Conservation (phyloP, 1,140 invertebrate species). For the Venturia canescens region DNA sequence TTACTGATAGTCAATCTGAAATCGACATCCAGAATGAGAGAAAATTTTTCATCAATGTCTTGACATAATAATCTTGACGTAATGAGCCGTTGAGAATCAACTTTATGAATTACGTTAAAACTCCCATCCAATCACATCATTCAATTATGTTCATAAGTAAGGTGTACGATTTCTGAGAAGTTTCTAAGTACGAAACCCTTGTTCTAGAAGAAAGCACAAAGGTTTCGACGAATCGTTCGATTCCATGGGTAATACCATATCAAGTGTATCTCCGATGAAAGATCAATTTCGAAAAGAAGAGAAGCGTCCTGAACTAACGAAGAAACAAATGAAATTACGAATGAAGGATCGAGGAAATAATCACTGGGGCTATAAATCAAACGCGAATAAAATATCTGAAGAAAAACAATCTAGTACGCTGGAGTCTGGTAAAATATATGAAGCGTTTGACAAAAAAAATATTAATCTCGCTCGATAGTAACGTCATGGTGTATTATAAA, state of each 20-base stretch:
- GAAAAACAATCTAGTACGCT: constrained; percentile 58
- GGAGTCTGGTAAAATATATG: constrained; percentile 57
- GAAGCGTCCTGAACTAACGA: constrained; percentile 74
- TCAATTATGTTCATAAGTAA: too few species aligned
- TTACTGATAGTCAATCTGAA: too few species aligned
- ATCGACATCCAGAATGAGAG: too few species aligned
- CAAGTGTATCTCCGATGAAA: constrained; percentile 77
- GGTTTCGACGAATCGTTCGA: constrained; percentile 63
- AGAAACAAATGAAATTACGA: constrained; percentile 55
- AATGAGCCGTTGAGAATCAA: too few species aligned
- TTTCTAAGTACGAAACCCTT: background rate
- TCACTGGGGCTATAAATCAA: constrained; percentile 53
- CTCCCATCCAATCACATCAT: too few species aligned
- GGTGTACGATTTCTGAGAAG: background rate
- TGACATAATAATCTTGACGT: too few species aligned
- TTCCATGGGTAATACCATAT: constrained; percentile 55
- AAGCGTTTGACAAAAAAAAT: constrained; percentile 15
- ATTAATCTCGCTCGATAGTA: background rate
- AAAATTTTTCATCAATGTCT: too few species aligned
- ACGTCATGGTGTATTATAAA: background rate
- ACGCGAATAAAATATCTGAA: constrained; percentile 60
- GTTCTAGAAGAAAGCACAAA: constrained; percentile 63
- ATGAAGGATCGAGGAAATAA: constrained; percentile 44
- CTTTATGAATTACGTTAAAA: too few species aligned
- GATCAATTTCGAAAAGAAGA: constrained; percentile 84